Percentiles rank a stretch among this genome's conserved stretches.
Evolutionary conservation across 1,140 invertebrate species (phyloP).

Genomic region (Drosophila takahashii): DNA sequence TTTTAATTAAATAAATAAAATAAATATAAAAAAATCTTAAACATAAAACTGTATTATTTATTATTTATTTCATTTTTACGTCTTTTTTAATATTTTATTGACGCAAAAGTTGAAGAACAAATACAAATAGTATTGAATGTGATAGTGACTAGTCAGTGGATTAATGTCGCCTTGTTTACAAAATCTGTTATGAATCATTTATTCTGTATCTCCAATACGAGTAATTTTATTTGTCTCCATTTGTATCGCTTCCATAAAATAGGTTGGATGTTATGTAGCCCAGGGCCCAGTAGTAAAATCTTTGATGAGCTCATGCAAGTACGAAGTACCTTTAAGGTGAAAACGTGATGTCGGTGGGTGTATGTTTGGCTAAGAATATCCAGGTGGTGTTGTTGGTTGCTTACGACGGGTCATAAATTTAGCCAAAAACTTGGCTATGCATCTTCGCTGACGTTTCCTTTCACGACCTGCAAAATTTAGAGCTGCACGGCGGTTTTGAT

Average conservation of each 20-base stretch:
- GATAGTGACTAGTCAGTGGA: too few species aligned
- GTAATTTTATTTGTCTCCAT: neutral
- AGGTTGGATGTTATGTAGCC: neutral
- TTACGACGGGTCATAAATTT: slow-evolving; percentile 62
- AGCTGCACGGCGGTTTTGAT: slow-evolving; percentile 60
- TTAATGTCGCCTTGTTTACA: neutral
- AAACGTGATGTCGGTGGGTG: slow-evolving; percentile 32
- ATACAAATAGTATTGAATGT: too few species aligned
- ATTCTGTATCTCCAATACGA: neutral
- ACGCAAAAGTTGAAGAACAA: too few species aligned
- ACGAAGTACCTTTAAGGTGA: slow-evolving; percentile 35
- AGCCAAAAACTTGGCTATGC: slow-evolving; percentile 53
- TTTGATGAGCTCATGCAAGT: slow-evolving; percentile 27
- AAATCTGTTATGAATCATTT: slow-evolving; percentile 2
- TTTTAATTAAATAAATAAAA: too few species aligned
- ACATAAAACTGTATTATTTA: too few species aligned
- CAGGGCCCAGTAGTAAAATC: slow-evolving; percentile 31
- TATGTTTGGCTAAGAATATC: slow-evolving; percentile 1
- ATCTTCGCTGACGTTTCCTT: slow-evolving; percentile 67
- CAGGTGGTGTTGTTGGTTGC: slow-evolving; percentile 20
- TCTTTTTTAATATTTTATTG: too few species aligned
- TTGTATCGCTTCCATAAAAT: neutral
- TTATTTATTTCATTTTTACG: too few species aligned
- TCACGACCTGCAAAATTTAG: slow-evolving; percentile 71
- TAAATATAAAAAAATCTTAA: too few species aligned